These are phyloP conservation scores for Plagiodera versicolora DNA, from an alignment of 2,888 invertebrate genomes.

Conservation along the genomic window DNA sequence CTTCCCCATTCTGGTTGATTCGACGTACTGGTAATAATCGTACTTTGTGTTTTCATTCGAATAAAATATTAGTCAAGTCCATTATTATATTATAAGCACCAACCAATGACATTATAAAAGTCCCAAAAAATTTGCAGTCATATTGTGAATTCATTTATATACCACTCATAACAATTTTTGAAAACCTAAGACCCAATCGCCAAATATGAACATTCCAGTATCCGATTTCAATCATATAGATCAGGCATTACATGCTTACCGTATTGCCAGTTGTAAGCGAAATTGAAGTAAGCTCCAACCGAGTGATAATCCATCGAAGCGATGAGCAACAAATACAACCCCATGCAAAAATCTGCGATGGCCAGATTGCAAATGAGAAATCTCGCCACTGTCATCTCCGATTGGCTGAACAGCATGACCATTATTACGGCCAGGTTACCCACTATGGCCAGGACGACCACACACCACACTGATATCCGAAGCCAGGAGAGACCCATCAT, in stretches of 20 bases:
- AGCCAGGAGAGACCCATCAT: conserved; percentile 83
- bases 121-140: no score
- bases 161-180: no score
- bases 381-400: conserved; percentile 61
- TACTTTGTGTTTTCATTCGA: no score
- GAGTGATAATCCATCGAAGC: conserved; percentile 84
- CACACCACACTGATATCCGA: conserved; percentile 83
- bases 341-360: conserved; percentile 87
- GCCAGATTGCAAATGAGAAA: conserved; percentile 83
- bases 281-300: conserved; percentile 85
- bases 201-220: no score
- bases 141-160: no score
- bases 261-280: conserved; percentile 88
- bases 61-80: no score
- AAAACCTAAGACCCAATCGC: no score
- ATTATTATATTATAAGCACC: no score
- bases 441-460: conserved; percentile 76
- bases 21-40: no score
- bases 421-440: conserved; percentile 83
- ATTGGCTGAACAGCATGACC: conserved; percentile 67
- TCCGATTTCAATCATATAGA: no score
- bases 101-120: no score
- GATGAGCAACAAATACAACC: conserved; percentile 78
- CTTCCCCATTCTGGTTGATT: no score
- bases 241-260: conserved; percentile 57